Percentiles rank a stretch among this genome's conserved stretches.
Conservation (phyloP, 2,797 vertebrate genomes). For the Syngnathus rostellatus region DNA sequence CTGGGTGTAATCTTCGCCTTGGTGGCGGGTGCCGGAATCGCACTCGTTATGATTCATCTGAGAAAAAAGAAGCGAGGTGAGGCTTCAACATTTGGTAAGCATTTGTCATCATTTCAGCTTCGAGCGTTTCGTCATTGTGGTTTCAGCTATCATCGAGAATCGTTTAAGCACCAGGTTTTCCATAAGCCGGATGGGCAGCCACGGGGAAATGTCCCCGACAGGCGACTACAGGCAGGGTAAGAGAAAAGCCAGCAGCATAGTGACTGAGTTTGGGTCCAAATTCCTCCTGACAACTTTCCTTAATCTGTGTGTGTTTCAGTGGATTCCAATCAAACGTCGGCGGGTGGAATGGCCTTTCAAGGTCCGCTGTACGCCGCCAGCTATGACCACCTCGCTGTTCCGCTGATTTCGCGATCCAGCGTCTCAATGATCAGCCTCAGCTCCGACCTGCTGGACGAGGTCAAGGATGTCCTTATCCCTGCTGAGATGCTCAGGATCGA, state of each 20-base stretch:
- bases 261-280: too few relatives aligned
- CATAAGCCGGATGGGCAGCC: slow-evolving; percentile 19
- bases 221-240: slow-evolving; percentile 71
- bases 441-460: slow-evolving; percentile 79
- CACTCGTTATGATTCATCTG: slow-evolving; percentile 58
- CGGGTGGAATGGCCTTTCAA: slow-evolving; percentile 43
- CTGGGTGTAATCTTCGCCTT: slow-evolving; percentile 71
- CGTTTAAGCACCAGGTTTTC: slow-evolving; percentile 52
- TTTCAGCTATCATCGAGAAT: slow-evolving; percentile 57
- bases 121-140: neutral
- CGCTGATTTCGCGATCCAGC: slow-evolving; percentile 69
- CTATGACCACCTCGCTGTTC: slow-evolving; percentile 61
- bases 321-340: slow-evolving; percentile 43
- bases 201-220: slow-evolving; percentile 40
- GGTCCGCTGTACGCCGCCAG: slow-evolving; percentile 54
- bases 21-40: slow-evolving; percentile 54
- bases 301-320: slow-evolving; percentile 4
- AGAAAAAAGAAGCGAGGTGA: slow-evolving; percentile 71
- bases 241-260: neutral
- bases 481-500: slow-evolving; percentile 74
- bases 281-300: neutral
- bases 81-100: neutral
- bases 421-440: slow-evolving; percentile 71
- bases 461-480: slow-evolving; percentile 90
- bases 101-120: neutral